Conservation (phyloP, 2,888 invertebrate species). For the Netelia melanura region DNA sequence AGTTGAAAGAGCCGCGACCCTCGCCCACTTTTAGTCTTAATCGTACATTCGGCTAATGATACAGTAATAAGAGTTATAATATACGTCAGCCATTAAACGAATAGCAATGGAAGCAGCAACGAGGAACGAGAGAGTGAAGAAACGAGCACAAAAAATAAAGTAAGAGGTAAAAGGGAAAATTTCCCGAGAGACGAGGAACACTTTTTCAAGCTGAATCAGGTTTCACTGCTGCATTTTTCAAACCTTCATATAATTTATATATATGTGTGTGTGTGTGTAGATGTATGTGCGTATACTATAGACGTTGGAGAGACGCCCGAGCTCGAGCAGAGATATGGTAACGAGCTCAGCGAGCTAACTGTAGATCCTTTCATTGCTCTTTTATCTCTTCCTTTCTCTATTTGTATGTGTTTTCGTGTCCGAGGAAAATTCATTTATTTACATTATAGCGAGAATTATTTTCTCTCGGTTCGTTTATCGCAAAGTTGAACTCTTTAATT, state of each 20-base stretch:
- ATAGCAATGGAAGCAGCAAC: conserved; percentile 1
- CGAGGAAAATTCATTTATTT: conserved; percentile 45
- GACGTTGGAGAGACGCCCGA: conserved; percentile 12
- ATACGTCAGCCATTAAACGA: conserved; percentile 47
- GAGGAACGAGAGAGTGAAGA: conserved; percentile 6
- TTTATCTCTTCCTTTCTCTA: conserved; percentile 1
- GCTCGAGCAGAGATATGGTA: conserved; percentile 53
- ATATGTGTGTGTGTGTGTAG: not conserved
- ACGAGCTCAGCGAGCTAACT: conserved; percentile 54
- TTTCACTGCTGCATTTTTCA: conserved; percentile 20
- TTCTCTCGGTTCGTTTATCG: conserved; percentile 47
- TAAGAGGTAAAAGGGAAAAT: conserved; percentile 34
- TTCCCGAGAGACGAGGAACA: conserved; percentile 45
- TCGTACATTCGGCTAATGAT: conserved; percentile 45
- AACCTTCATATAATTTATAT: conserved; percentile 22
- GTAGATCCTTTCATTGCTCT: conserved; percentile 30
- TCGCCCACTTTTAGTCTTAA: conserved; percentile 34
- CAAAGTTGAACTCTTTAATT: conserved; percentile 19
- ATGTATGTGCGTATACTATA: not conserved
- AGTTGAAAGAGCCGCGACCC: not conserved
- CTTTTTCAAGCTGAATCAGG: conserved; percentile 46
- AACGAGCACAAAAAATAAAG: conserved; percentile 12
- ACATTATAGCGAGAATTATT: conserved; percentile 43
- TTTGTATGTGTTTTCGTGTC: not conserved
- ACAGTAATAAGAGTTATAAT: conserved; percentile 30